These are phyloP conservation scores for Molanna angustata DNA, from an alignment of 2,888 invertebrate genomes.

Conservation along the genomic window DNA sequence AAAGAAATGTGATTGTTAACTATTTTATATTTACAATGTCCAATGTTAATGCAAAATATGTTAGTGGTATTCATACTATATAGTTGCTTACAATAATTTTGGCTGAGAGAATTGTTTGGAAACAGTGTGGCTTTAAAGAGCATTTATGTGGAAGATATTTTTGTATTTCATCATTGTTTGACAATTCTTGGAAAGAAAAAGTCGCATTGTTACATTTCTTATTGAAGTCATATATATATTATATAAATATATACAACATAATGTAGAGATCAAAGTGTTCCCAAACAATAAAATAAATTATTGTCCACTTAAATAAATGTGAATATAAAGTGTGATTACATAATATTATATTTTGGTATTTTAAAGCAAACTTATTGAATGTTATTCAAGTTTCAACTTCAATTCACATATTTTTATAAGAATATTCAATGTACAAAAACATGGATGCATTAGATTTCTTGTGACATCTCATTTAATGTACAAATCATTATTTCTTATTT, in stretches of 20 bases:
- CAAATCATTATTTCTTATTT: background rate
- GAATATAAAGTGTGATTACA: constrained; percentile 14
- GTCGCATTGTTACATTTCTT: constrained; percentile 7
- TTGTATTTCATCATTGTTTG: constrained; percentile 10
- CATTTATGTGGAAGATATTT: constrained; percentile 10
- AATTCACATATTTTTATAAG: constrained; percentile 23
- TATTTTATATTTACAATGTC: constrained; percentile 24
- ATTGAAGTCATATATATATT: background rate
- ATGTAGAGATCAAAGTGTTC: constrained; percentile 4
- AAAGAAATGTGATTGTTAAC: constrained; percentile 25
- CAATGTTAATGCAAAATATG: constrained; percentile 18
- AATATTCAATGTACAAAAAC: constrained; percentile 19
- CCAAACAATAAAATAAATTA: constrained; percentile 1
- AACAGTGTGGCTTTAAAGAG: background rate
- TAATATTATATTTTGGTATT: constrained; percentile 15
- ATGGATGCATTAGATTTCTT: constrained; percentile 19
- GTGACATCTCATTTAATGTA: background rate
- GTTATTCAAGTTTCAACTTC: constrained; percentile 11
- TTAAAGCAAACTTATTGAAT: constrained; percentile 5
- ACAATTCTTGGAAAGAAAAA: constrained; percentile 13
- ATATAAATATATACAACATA: background rate
- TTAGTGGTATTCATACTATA: constrained; percentile 7
- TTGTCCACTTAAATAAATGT: constrained; percentile 5
- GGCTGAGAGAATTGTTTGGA: constrained; percentile 9
- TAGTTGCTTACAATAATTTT: constrained; percentile 9